Evolutionary conservation across 2,797 vertebrate genomes (phyloP).

Genomic region (Onychomys torridus): DNA sequence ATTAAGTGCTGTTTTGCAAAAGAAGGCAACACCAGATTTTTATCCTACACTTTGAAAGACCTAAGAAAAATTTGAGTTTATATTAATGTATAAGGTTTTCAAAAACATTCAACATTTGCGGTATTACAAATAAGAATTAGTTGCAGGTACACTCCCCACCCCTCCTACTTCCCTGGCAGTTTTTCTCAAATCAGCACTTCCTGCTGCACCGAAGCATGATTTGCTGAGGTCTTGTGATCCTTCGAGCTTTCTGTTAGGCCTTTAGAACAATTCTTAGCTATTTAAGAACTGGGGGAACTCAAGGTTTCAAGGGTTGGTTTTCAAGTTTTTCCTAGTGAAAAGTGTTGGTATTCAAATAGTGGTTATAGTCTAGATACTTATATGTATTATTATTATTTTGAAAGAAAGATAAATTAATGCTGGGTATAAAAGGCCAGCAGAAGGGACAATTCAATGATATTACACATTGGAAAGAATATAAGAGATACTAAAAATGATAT

Average conservation of each 20-base stretch:
- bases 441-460: neutral
- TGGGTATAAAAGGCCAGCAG: neutral
- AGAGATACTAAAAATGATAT: constrained; percentile 1
- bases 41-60: neutral
- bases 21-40: neutral
- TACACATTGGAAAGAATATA: neutral
- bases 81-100: neutral
- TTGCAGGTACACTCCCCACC: neutral
- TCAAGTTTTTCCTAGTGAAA: neutral
- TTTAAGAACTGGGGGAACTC: neutral
- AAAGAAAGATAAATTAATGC: neutral
- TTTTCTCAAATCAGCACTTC: neutral
- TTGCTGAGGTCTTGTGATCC: neutral
- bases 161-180: neutral
- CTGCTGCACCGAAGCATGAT: neutral
- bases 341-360: neutral
- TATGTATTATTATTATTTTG: neutral
- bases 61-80: neutral
- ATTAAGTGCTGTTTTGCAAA: neutral
- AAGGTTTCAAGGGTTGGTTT: neutral
- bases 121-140: neutral
- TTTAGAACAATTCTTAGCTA: constrained; percentile 6
- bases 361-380: neutral
- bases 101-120: neutral
- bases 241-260: neutral